A percentile compares a stretch with the other conserved stretches of the same genome.
phyloP scores from a whole-genome alignment of 92 coral and sea anemone genomes.

The Bergia sp. region DNA sequence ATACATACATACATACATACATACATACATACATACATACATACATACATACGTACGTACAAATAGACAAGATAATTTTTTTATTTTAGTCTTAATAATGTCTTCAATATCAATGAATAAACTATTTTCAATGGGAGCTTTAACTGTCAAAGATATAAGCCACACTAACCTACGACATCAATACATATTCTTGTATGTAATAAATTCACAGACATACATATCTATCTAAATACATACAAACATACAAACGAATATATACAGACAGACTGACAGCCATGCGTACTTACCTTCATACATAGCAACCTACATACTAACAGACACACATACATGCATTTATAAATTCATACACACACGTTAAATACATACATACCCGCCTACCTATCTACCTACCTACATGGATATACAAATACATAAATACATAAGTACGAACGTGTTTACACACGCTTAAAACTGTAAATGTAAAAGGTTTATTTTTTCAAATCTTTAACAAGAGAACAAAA shows the following conservation, averaged over 20 bases:
- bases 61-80: too few species aligned
- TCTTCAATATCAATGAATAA: too few species aligned
- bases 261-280: too few species aligned
- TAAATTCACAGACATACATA: too few species aligned
- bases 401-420: background rate
- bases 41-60: background rate
- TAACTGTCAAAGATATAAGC: too few species aligned
- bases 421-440: background rate
- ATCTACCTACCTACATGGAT: background rate
- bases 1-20: background rate
- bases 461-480: background rate
- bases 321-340: background rate
- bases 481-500: background rate
- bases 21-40: background rate
- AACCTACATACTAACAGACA: background rate
- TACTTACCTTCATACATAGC: background rate
- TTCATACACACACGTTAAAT: too few species aligned
- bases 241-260: background rate
- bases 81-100: too few species aligned
- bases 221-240: too few species aligned
- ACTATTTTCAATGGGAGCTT: too few species aligned
- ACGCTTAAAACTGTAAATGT: background rate
- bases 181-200: too few species aligned
- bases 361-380: background rate
- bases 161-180: too few species aligned